A percentile compares a stretch with the other conserved stretches of the same genome.
Evolutionary conservation across 2,888 invertebrate genomes (phyloP).

Genomic region (Hermaeophaga mercurialis): DNA sequence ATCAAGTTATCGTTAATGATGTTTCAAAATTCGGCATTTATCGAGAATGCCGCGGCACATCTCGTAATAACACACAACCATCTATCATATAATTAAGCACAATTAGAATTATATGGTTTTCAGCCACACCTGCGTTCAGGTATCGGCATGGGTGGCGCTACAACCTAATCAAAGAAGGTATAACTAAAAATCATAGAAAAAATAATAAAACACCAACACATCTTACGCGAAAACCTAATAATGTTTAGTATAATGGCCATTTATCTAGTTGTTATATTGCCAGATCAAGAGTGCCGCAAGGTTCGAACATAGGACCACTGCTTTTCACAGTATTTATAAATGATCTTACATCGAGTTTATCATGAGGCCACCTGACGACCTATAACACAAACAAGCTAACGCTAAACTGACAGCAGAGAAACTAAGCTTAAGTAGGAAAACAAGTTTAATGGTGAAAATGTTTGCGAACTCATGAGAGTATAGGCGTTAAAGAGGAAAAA

Average conservation of each 20-base stretch:
- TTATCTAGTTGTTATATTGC: not conserved
- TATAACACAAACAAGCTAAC: too few species aligned
- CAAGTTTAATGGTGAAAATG: too few species aligned
- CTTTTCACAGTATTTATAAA: too few species aligned
- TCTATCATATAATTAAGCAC: slow-evolving; percentile 51
- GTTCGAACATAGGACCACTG: too few species aligned
- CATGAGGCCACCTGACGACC: too few species aligned
- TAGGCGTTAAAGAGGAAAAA: too few species aligned
- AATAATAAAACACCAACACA: too few species aligned
- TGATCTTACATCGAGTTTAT: too few species aligned
- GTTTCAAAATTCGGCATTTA: slow-evolving; percentile 39
- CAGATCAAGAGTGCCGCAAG: not conserved
- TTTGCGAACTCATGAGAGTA: too few species aligned
- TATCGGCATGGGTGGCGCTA: slow-evolving; percentile 7
- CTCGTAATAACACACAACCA: slow-evolving; percentile 43
- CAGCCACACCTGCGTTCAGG: slow-evolving; percentile 49
- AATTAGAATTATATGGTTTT: slow-evolving; percentile 52
- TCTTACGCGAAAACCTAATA: not conserved
- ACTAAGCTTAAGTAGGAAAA: too few species aligned
- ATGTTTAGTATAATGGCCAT: not conserved
- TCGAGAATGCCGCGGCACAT: slow-evolving; percentile 44
- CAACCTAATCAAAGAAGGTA: slow-evolving; percentile 1
- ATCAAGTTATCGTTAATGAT: slow-evolving; percentile 30
- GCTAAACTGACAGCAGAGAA: too few species aligned
- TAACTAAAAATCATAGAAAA: too few species aligned